Percentiles rank a stretch among this genome's conserved stretches.
Conservation (phyloP, 2,888 invertebrate species). For the Amphipyra berbera region DNA sequence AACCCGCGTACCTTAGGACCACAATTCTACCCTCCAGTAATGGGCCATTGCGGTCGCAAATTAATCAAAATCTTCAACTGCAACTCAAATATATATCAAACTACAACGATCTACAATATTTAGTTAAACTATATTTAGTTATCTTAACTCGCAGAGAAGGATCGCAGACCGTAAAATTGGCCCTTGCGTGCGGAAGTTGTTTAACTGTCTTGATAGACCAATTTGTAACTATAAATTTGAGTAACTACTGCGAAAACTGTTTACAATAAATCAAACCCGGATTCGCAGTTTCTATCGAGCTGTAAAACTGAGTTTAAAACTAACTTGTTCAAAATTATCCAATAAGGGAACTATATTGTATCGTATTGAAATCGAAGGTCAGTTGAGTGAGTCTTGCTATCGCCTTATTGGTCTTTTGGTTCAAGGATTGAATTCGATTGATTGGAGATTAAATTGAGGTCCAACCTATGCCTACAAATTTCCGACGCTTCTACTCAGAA, state of each 20-base stretch:
- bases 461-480: background rate
- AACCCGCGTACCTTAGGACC: background rate
- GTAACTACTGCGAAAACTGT: slow-evolving; percentile 52
- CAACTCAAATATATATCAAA: slow-evolving; percentile 38
- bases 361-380: slow-evolving; percentile 40
- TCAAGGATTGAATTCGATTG: slow-evolving; percentile 9
- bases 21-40: background rate
- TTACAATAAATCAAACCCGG: slow-evolving; percentile 51
- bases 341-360: slow-evolving; percentile 33
- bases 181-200: slow-evolving; percentile 58
- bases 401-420: slow-evolving; percentile 11
- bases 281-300: slow-evolving; percentile 39
- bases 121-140: slow-evolving; percentile 4
- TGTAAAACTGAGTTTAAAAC: slow-evolving; percentile 50
- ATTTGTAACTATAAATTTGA: slow-evolving; percentile 60
- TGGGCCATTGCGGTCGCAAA: slow-evolving; percentile 3
- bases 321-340: slow-evolving; percentile 47
- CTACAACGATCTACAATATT: background rate
- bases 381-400: background rate
- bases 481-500: background rate
- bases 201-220: slow-evolving; percentile 59
- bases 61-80: slow-evolving; percentile 26
- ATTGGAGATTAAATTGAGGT: slow-evolving; percentile 4
- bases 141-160: slow-evolving; percentile 28
- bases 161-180: slow-evolving; percentile 55